Evolutionary conservation across 1,140 invertebrate genomes (phyloP).

Genomic region (Oryzaephilus surinamensis): DNA sequence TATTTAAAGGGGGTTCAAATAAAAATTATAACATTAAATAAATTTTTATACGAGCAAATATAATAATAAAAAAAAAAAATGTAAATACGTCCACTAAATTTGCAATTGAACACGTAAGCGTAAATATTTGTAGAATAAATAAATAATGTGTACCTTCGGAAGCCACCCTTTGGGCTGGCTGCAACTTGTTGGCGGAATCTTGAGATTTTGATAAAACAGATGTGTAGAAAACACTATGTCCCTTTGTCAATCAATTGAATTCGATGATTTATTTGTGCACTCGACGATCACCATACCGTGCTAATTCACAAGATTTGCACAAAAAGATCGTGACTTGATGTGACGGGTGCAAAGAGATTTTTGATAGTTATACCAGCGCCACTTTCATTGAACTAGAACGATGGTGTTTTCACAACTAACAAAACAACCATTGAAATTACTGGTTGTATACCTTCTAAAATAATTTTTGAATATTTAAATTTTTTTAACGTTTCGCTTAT

Average conservation of each 20-base stretch:
- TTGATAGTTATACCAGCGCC: too few species aligned
- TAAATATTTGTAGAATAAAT: background rate
- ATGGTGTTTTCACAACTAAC: too few species aligned
- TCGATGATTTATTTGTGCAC: constrained; percentile 4
- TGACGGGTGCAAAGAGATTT: background rate
- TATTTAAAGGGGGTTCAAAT: background rate
- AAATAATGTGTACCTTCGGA: constrained; percentile 14
- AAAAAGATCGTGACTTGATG: constrained; percentile 6
- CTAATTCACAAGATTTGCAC: background rate
- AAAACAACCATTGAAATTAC: too few species aligned
- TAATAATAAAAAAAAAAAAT: constrained; percentile 4
- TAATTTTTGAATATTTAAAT: too few species aligned
- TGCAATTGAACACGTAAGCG: background rate
- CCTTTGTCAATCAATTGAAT: constrained; percentile 17
- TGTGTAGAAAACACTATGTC: constrained; percentile 18
- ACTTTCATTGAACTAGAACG: too few species aligned
- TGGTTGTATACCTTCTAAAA: too few species aligned
- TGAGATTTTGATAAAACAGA: constrained; percentile 18
- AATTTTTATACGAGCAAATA: too few species aligned
- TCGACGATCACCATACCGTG: constrained; percentile 12
- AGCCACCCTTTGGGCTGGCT: constrained; percentile 21
- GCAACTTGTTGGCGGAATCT: constrained; percentile 20
- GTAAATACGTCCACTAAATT: background rate
- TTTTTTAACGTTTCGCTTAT: too few species aligned
- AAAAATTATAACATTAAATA: too few species aligned